Evolutionary conservation across 2,113 vertebrate genomes (phyloP), one percentile per base, ranked within the genome.

Genomic region (Silurus meridionalis): DNA sequence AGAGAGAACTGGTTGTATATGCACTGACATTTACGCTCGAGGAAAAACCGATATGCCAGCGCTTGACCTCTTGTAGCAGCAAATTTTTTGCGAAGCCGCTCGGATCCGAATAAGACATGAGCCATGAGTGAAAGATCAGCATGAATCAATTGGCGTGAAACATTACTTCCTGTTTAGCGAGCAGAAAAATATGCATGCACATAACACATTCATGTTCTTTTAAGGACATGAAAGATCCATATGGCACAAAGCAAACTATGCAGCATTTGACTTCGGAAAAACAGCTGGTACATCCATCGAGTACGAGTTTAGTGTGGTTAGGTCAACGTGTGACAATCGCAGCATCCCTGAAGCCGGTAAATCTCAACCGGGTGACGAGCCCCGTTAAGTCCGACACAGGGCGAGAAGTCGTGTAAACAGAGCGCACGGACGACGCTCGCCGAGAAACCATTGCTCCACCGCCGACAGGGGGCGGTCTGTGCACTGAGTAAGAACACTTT

Each of bases 391-490:
- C n/a, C 52, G 37, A 37, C 14, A 55, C 86, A 25, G 57, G 75
- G 86, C 50, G 75, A 64, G 57, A 14, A 50, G 37, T 61, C 52
- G 15, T 23, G 50, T 75, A 37, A 80, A 89, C 77, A 37, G 11
- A 21, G 86, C 60, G 82, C 1, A 14, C 8, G 28, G 10, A 37
- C 57, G 83, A 85, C 5, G 37, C 52, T 19, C 28, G 19, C 64
- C 9, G 74, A 46, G 57, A 28, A 46, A n/a, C 74, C 37, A 37
- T 37, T n/a, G 23, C 53, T 11, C 64, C 11, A 14, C 13, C 14
- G 1, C 80, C 92, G 86, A 90, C 11, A 90, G 91, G 90, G 89
- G 92, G 25, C 28, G 13, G 28, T 50, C 69, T 72, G 37, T 72
- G 15, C 66, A 4, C 3, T 87, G 80, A 23, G 74, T 89, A 80